These are phyloP conservation scores for Picus viridis DNA, from an alignment of 2,797 vertebrate genomes.

Conservation along the genomic window DNA sequence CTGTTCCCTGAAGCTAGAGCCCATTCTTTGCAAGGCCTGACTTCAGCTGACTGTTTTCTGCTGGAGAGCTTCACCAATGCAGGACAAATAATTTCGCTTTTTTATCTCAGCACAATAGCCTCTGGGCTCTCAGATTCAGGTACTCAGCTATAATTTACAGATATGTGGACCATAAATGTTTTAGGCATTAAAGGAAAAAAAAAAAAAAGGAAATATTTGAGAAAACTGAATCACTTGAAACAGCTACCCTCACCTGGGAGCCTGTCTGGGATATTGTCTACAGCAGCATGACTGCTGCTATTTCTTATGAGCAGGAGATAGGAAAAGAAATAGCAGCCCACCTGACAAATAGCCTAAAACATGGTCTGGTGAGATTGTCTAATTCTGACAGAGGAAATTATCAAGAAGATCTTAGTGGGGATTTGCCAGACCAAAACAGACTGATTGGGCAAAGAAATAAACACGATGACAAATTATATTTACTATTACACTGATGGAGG, in stretches of 20 bases:
- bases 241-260: neutral
- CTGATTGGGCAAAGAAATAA: neutral
- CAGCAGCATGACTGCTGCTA: neutral
- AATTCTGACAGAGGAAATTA: neutral
- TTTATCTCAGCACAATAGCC: neutral
- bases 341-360: neutral
- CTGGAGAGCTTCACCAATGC: neutral
- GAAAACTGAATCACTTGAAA: neutral
- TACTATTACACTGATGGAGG: neutral
- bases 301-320: neutral
- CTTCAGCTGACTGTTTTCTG: neutral
- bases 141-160: neutral
- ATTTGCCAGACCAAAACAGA: neutral
- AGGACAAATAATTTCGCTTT: neutral
- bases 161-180: neutral
- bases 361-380: neutral
- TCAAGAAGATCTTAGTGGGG: neutral
- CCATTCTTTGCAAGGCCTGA: neutral
- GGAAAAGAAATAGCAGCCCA: neutral
- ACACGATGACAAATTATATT: neutral
- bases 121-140: neutral
- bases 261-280: neutral
- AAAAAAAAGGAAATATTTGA: neutral
- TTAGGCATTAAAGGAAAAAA: neutral
- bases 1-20: neutral